Evolutionary conservation across 2,888 invertebrate genomes (phyloP).

Genomic region (Nymphalis c-album): DNA sequence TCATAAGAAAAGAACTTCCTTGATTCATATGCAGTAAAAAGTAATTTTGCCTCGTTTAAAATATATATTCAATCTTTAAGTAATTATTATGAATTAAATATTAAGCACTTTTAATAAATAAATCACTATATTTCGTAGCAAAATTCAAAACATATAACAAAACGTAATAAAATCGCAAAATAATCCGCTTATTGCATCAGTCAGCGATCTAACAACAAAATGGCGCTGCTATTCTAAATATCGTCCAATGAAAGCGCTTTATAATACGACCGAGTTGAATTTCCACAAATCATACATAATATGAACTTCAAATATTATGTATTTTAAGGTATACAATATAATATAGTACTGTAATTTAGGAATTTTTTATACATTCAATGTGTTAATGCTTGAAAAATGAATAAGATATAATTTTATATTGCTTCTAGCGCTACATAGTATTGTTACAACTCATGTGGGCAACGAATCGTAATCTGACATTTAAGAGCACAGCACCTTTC

Average conservation of each 20-base stretch:
- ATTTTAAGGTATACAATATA: no score
- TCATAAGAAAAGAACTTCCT: constrained; percentile 35
- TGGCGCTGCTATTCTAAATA: constrained; percentile 65
- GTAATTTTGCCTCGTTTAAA: neutral
- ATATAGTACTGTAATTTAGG: neutral
- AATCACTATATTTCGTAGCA: neutral
- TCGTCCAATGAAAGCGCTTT: constrained; percentile 72
- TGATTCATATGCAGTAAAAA: constrained; percentile 13
- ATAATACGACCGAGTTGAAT: constrained; percentile 57
- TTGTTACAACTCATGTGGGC: constrained; percentile 15
- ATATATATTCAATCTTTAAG: no score
- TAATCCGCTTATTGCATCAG: constrained; percentile 65
- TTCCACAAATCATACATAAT: constrained; percentile 18
- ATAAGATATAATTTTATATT: neutral
- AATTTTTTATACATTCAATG: neutral
- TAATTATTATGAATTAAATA: neutral
- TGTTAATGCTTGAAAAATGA: neutral
- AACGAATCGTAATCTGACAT: constrained; percentile 22
- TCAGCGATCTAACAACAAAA: constrained; percentile 72
- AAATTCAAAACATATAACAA: constrained; percentile 26
- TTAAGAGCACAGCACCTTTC: constrained; percentile 18
- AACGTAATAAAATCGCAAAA: constrained; percentile 47
- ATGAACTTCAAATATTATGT: neutral
- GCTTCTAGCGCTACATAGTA: neutral
- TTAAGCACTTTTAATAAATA: neutral